Base-by-base conservation (phyloP, 2,113 vertebrate species). In the Laticauda laticaudata region DNA sequence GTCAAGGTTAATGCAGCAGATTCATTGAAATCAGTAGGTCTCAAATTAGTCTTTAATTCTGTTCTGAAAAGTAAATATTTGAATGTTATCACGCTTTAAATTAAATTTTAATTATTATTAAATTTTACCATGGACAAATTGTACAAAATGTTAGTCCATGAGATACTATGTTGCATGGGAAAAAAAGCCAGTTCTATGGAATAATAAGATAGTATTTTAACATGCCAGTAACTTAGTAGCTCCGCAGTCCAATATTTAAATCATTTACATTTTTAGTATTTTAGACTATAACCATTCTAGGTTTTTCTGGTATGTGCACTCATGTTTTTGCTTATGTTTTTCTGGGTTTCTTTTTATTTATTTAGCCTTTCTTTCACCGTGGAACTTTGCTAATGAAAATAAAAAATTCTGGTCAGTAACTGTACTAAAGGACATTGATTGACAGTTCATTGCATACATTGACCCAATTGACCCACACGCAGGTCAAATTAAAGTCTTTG, bases 21-120 rank as follows among this genome's bases (percentile, higher is more conserved):
- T 26, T 29, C 9, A 45, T 45, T 90, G 88, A 90, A 90, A 90
- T 45, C 39, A 45, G 45, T 90, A 39, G 23, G 56, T n/a, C 23
- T 59, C 10, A 61, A 45, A 24, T 48, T 59, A 45, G 23, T 61
- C 10, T 39, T 89, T 57, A 20, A 29, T 3, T 90, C 43, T 48
- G 57, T 26, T 29, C 64, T 45, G 4, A 59, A 87, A 24, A 5
- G 5, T 14, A 48, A 48, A 59, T 23, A 95, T 86, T 94, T 96
- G 61, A 5, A 81, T 93, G 93, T 93, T 94, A 86, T 93, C 61
- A 91, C 93, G 55, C 94, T 95, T 86, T 45, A 53, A 53, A 53
- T 53, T 53, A 53, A 53, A 53, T 53, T 53, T 53, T 53, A 53
- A 53, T 53, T 39, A 5, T 75, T 34, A 75, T 39, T 75, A 34